Conservation (phyloP, 2,113 vertebrate species). For the Burhinus oedicnemus region DNA sequence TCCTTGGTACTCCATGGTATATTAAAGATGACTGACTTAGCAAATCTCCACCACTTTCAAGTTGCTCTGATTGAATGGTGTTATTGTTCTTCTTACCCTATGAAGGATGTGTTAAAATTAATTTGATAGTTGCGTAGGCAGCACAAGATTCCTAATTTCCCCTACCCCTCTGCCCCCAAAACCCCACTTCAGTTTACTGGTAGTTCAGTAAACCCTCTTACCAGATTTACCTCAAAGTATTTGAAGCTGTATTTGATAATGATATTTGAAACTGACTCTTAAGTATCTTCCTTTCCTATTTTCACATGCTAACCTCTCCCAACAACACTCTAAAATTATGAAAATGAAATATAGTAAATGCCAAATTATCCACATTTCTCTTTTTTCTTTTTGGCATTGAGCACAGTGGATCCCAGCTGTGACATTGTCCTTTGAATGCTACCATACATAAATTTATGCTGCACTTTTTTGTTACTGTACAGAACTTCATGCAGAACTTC, state of each 20-base stretch:
- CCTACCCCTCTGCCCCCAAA: neutral
- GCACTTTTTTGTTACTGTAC: neutral
- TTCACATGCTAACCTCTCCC: neutral
- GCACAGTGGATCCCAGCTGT: neutral
- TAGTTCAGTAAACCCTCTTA: neutral
- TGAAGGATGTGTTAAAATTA: neutral
- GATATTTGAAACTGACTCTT: neutral
- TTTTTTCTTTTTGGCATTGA: neutral
- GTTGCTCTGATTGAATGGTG: neutral
- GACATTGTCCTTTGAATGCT: neutral
- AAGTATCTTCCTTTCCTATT: neutral
- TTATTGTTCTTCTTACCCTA: neutral
- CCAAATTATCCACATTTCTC: neutral
- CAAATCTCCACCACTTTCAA: neutral
- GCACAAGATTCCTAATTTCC: neutral
- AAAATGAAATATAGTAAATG: neutral
- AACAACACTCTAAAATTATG: neutral
- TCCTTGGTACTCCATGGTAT: neutral
- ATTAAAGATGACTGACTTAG: neutral
- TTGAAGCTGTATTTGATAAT: neutral
- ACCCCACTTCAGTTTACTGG: neutral
- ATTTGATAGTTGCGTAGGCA: neutral
- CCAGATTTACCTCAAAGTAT: neutral
- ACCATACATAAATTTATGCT: neutral
- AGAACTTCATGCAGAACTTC: neutral